Conservation (phyloP, 2,888 invertebrate genomes). For the Agrochola lychnidis region DNA sequence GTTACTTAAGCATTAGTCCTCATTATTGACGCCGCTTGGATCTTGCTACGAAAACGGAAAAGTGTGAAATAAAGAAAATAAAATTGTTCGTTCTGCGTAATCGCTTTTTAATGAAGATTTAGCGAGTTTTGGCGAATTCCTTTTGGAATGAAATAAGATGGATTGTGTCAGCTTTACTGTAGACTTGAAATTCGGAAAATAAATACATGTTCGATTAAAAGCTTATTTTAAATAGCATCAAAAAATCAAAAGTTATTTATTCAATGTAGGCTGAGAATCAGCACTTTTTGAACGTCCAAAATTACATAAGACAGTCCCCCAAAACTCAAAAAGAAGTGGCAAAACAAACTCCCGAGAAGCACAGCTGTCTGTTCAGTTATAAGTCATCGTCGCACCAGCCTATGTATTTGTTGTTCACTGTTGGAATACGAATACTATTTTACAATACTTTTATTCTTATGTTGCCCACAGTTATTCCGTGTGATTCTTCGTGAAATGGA, state of each 20-base stretch:
- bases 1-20: constrained; percentile 29
- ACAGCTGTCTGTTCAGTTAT: background rate
- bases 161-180: constrained; percentile 36
- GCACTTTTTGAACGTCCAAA: background rate
- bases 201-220: constrained; percentile 15
- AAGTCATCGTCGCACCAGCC: no score
- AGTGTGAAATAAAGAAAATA: constrained; percentile 34
- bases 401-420: no score
- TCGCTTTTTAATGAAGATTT: constrained; percentile 67
- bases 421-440: no score
- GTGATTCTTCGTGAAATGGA: no score
- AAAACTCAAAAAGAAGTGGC: no score
- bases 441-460: no score
- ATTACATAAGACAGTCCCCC: background rate
- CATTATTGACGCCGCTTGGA: constrained; percentile 31
- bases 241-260: background rate
- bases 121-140: constrained; percentile 51
- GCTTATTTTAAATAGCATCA: background rate
- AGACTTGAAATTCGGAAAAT: constrained; percentile 12
- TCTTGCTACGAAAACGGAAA: constrained; percentile 20
- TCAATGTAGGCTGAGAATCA: background rate
- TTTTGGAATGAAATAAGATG: constrained; percentile 51
- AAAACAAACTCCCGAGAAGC: background rate
- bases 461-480: no score
- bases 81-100: constrained; percentile 49